Evolutionary conservation across 2,888 invertebrate genomes (phyloP).

Genomic region (Creontiades dilutus): DNA sequence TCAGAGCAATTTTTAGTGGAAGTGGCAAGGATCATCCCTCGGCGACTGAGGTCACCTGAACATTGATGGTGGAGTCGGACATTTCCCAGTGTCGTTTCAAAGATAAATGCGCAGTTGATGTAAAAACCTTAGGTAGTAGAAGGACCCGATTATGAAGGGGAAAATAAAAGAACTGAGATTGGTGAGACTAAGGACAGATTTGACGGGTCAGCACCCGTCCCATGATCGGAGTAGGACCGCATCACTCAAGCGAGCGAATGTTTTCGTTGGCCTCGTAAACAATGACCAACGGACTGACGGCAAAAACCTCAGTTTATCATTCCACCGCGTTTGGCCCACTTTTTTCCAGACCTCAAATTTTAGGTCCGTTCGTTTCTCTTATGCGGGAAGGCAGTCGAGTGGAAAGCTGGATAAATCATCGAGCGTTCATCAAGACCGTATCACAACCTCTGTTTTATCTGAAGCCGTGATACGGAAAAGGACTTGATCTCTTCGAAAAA

Average conservation of each 20-base stretch:
- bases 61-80: no score
- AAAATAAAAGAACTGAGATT: no score
- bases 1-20: no score
- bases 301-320: constrained; percentile 42
- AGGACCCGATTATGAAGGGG: no score
- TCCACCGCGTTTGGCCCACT: not conserved
- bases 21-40: no score
- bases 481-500: no score
- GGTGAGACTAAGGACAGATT: not conserved
- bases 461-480: no score
- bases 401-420: not conserved
- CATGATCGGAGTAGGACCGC: not conserved
- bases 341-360: not conserved
- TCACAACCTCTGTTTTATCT: no score
- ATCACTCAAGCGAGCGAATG: constrained; percentile 30
- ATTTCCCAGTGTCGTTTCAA: no score
- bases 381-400: not conserved
- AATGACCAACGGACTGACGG: not conserved
- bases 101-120: no score
- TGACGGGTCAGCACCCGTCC: constrained; percentile 32
- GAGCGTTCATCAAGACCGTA: not conserved
- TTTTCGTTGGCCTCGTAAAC: not conserved
- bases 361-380: not conserved
- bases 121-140: no score
- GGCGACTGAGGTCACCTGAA: no score